These are phyloP conservation scores for Malurus elegans DNA, from an alignment of 2,113 vertebrate genomes.

Conservation along the genomic window DNA sequence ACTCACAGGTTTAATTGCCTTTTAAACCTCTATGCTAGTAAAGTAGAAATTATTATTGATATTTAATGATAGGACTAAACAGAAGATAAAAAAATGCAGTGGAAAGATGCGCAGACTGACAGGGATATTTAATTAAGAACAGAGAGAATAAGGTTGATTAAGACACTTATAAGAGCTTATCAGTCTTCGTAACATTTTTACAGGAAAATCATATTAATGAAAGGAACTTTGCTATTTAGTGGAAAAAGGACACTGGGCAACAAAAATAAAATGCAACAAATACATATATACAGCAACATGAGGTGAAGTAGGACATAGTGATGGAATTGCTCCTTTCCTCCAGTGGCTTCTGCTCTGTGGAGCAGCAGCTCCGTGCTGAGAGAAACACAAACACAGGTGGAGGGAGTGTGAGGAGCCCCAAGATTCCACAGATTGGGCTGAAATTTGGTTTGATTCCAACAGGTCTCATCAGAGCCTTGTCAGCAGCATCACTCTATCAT, in stretches of 20 bases:
- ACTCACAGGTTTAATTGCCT: not conserved
- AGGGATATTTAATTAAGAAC: not conserved
- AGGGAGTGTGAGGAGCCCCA: not conserved
- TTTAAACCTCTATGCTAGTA: not conserved
- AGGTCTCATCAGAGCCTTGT: not conserved
- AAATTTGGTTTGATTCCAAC: not conserved
- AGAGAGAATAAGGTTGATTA: not conserved
- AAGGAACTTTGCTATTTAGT: not conserved
- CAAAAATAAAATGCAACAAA: not conserved
- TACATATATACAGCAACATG: not conserved
- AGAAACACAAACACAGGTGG: not conserved
- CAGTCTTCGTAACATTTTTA: not conserved
- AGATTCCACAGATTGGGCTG: not conserved
- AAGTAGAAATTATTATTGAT: not conserved
- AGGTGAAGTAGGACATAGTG: not conserved
- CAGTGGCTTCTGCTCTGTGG: not conserved
- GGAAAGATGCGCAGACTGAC: not conserved
- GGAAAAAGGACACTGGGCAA: not conserved
- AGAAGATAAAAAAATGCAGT: not conserved
- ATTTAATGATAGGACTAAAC: accelerated
- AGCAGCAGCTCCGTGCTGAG: not conserved
- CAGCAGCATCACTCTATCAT: not conserved
- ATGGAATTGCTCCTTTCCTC: not conserved
- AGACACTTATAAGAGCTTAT: not conserved
- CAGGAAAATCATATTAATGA: not conserved